Evolutionary conservation across 1,140 invertebrate genomes (phyloP).

Genomic region (Physella acuta): DNA sequence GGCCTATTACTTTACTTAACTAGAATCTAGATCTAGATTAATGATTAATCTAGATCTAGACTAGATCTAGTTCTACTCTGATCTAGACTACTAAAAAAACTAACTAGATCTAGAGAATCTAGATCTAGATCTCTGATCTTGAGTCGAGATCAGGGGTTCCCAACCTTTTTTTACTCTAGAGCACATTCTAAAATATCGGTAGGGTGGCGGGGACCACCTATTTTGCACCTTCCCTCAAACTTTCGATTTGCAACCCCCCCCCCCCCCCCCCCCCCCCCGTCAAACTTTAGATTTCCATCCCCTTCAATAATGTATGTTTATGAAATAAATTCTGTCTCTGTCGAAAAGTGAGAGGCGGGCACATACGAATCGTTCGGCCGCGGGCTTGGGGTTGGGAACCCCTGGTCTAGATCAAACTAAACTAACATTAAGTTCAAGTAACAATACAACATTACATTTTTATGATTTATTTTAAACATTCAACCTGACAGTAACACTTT

Average conservation of each 20-base stretch:
- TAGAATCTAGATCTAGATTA: background rate
- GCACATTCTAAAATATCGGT: background rate
- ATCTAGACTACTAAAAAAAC: background rate
- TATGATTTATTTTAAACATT: no score
- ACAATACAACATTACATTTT: no score
- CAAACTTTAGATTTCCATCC: background rate
- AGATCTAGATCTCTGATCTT: background rate
- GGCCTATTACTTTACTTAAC: background rate
- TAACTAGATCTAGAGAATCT: background rate
- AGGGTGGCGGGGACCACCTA: background rate
- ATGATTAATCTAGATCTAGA: background rate
- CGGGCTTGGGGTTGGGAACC: no score
- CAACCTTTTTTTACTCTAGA: background rate
- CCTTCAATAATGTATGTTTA: background rate
- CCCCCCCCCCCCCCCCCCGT: background rate
- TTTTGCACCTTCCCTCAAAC: background rate
- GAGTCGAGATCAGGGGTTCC: background rate
- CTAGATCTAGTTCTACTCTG: no score
- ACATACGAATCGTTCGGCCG: no score
- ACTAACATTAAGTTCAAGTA: no score
- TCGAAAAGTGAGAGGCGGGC: no score
- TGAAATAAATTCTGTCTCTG: no score
- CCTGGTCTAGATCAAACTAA: no score
- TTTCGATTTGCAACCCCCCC: no score
- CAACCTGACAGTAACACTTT: no score